Percentiles rank a stretch among this genome's conserved stretches.
Conservation (phyloP, 2,113 vertebrate species). For the Sceloporus tristichus region DNA sequence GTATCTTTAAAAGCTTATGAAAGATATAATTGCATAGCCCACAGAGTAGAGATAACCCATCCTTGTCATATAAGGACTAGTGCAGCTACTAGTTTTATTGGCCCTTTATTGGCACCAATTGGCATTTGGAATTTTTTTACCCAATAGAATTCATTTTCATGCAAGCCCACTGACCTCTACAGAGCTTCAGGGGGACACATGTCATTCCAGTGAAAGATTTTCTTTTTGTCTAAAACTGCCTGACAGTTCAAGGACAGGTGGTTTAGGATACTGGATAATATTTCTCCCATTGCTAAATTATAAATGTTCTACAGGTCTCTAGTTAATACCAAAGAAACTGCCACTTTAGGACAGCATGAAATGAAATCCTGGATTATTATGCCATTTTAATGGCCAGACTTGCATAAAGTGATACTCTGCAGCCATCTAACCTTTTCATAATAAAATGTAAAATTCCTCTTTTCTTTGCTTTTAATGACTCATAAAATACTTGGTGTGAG, state of each 20-base stretch:
- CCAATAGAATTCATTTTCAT: background rate
- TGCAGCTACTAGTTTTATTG: background rate
- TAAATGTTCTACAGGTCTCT: constrained; percentile 61
- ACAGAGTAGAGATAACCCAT: background rate
- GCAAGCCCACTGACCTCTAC: background rate
- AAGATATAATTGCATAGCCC: background rate
- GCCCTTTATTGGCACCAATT: background rate
- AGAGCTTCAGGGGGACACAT: background rate
- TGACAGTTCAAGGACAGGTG: background rate
- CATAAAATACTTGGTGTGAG: constrained; percentile 41
- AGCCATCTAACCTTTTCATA: constrained; percentile 65
- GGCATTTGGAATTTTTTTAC: background rate
- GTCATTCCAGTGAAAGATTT: constrained; percentile 1
- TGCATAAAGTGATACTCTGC: constrained; percentile 69
- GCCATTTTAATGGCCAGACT: constrained; percentile 67
- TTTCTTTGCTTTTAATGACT: constrained; percentile 41
- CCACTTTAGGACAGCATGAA: constrained; percentile 53
- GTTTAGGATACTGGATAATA: constrained; percentile 25
- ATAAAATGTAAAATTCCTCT: constrained; percentile 71
- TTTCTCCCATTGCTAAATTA: constrained; percentile 63
- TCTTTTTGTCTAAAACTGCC: background rate
- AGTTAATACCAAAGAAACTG: constrained; percentile 68
- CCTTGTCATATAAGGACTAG: background rate
- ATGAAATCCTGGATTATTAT: constrained; percentile 67
- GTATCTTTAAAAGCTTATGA: background rate